A percentile compares a stretch with the other conserved stretches of the same genome.
Evolutionary conservation across 2,797 vertebrate genomes (phyloP).

Genomic region (Pterois miles): DNA sequence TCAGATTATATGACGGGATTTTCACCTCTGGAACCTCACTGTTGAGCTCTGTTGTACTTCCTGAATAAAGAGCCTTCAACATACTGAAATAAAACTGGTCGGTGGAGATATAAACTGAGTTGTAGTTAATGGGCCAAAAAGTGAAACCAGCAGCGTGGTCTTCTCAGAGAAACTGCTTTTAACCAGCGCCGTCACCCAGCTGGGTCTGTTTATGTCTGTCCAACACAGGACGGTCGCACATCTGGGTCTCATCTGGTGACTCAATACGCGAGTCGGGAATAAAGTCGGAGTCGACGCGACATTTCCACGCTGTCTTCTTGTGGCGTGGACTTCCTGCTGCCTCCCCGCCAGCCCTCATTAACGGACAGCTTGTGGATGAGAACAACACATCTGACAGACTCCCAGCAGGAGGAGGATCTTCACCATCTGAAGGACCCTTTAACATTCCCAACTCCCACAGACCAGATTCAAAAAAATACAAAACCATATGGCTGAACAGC

Average conservation of each 20-base stretch:
- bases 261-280: constrained; percentile 21
- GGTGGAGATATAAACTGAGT: neutral
- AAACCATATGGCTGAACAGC: neutral
- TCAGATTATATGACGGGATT: too few species aligned
- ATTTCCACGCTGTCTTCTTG: neutral
- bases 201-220: constrained; percentile 10
- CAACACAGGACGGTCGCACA: constrained; percentile 17
- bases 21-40: too few species aligned
- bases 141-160: neutral
- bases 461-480: neutral
- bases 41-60: too few species aligned
- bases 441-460: constrained; percentile 1
- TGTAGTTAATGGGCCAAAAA: neutral
- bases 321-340: constrained; percentile 32
- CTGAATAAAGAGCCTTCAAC: neutral
- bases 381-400: neutral
- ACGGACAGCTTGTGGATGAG: neutral
- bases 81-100: neutral
- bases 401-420: neutral
- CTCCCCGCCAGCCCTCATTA: constrained; percentile 17
- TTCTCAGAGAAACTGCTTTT: neutral
- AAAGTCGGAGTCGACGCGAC: neutral
- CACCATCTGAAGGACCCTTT: neutral
- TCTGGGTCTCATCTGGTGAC: constrained; percentile 39
- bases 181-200: neutral